Evolutionary conservation across 2,113 vertebrate genomes (phyloP), one percentile per base, ranked within the genome.

Genomic region (Scatophagus argus): DNA sequence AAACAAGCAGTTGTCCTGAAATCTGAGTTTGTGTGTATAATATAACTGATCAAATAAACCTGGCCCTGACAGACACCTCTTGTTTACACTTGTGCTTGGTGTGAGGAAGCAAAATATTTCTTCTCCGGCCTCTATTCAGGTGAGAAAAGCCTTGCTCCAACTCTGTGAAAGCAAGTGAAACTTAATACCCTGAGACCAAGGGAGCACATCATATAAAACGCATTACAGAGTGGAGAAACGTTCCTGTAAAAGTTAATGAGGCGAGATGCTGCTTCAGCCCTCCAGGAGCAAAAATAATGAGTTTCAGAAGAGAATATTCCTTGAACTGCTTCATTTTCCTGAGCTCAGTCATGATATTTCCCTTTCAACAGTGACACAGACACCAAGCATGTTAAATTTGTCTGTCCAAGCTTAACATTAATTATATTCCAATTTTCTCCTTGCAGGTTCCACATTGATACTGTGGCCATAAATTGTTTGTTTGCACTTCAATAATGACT

Each of bases 391-490:
- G 44, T 52, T 39, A 13, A 73, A 47, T 68, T 65, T 47, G 8
- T 47, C 59, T 60, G 41, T 60, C 56, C 32, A 19, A 68, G 25
- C 8, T 46, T 31, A 75, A 67, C 13, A 65, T 47, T 74, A 75
- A 77, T 70, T 6, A 32, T 47, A 23, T 82, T 61, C 55, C 8
- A 58, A 52, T 77, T 34, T 76, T 76, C 39, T 83, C 17, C 72
- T 41, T 78, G 29, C 86, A 90, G 88, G 85, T 87, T 84, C 41
- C 2, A 43, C 49, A 12, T 60, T 47, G 49, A 83, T 9, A 27
- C 62, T 10, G 9, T 17, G 6, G 32, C 25, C 1, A 29, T 47
- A 10, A 44, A 36, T 23, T 73, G 23, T 70, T 58, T 74, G 19
- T 64, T 84, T 71, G 31, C 38, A 55, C 39, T 59, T 39, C 17